Evolutionary conservation across 64 coral and sea anemone species (phyloP).

Genomic region (Dendrophyllia cribrosa): DNA sequence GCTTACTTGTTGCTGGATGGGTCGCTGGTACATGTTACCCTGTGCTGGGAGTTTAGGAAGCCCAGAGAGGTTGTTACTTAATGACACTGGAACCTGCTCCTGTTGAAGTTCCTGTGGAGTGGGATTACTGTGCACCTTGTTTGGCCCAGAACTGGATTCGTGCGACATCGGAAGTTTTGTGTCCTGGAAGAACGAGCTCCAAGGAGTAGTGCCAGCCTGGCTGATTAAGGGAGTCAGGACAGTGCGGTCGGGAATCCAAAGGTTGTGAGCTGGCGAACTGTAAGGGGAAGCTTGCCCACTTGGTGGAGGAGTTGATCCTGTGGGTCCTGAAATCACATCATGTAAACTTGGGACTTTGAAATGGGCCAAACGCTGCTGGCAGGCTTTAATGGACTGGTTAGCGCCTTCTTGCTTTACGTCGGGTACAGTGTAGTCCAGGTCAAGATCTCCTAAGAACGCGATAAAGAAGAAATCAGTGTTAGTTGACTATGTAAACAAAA

Average conservation of each 20-base stretch:
- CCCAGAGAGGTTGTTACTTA: conserved; percentile 44
- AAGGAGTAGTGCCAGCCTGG: conserved; percentile 77
- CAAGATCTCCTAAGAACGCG: conserved; percentile 90
- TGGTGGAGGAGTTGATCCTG: conserved; percentile 88
- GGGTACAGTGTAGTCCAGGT: conserved; percentile 88
- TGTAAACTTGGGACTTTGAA: conserved; percentile 94
- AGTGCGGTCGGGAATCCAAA: conserved; percentile 98
- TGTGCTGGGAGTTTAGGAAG: conserved; percentile 67
- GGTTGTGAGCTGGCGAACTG: conserved; percentile 96
- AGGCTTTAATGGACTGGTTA: conserved; percentile 63
- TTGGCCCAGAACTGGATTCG: conserved; percentile 53
- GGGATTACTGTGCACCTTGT: conserved; percentile 46
- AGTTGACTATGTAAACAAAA: conserved; percentile 33
- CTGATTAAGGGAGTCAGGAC: conserved; percentile 94
- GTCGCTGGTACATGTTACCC: conserved; percentile 66
- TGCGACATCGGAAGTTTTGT: conserved; percentile 76
- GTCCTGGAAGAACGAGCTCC: conserved; percentile 68
- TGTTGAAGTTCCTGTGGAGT: conserved; percentile 43
- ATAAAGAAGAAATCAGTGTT: conserved; percentile 63
- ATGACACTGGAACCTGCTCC: conserved; percentile 47
- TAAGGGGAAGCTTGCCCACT: conserved; percentile 91
- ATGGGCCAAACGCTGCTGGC: conserved; percentile 92
- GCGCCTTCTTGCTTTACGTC: conserved; percentile 93
- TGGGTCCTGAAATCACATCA: conserved; percentile 86
- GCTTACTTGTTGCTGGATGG: conserved; percentile 68